Evolutionary conservation across 2,113 vertebrate genomes (phyloP), one percentile per base, ranked within the genome.

Genomic region (Halichoeres trimaculatus): DNA sequence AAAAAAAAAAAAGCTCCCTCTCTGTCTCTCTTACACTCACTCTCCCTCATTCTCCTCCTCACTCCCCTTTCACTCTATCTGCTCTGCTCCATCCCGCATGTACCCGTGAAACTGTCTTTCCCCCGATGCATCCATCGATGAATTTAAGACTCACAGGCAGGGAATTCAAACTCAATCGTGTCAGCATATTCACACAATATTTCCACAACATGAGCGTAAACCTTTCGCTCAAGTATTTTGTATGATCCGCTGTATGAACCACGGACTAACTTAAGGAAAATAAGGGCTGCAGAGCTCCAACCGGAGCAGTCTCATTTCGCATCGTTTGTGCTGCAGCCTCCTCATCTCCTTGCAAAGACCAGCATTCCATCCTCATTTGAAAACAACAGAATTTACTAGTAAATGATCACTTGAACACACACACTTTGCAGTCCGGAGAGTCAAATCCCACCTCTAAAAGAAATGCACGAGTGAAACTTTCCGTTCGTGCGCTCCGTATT

Each of bases 401-500:
- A 47, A 59, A 48, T 45, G 23, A 30, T 53, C 40, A 34, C 55
- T 16, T 2, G 1, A 22, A 23, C 11, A 14, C 43, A 45, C 17
- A 5, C 43, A 19, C 16, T 9, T 16, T 34, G 38, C 72, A 36
- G 24, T 69, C 61, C 8, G 7, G 40, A 35, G 8, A 26, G 54
- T 45, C 12, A 1, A 23, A 38, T 41, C 23, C 45, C 13, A n/a
- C 16, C 1, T 3, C 53, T 60, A 9, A 5, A 3, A 64, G 34
- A 20, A 23, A 68, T 30, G n/a, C 8, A 8, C 1, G 2, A 76
- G 55, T 85, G 35, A 13, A 80, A 86, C 74, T 83, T 88, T 78
- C 52, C 41, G 26, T 60, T 4, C 60, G 56, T 57, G 81, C 83
- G 71, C 78, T n/a, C 26, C 12, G 45, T 26, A 68, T 17, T 36